Evolutionary conservation across 23 tunicate genomes (phyloP).

Genomic region (Corella eumyota): DNA sequence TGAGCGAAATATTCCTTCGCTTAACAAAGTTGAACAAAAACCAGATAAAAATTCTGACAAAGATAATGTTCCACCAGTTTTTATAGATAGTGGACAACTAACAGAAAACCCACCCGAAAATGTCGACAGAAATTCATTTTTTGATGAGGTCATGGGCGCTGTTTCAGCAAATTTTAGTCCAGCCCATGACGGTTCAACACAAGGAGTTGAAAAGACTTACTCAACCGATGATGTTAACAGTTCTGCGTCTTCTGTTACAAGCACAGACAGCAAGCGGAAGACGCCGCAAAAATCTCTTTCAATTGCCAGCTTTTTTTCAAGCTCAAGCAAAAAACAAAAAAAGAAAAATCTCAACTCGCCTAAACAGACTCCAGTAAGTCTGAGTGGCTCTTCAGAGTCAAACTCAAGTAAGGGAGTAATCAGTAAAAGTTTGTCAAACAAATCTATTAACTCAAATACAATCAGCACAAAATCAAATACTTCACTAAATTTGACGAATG

Average conservation of each 20-base stretch:
- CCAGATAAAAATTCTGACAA: neutral
- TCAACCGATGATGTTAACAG: neutral
- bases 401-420: too few species aligned
- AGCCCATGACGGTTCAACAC: too few species aligned
- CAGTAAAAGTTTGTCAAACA: too few species aligned
- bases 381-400: too few species aligned
- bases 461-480: too few species aligned
- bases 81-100: neutral
- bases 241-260: conserved; percentile 37
- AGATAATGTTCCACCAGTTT: neutral
- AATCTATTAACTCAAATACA: too few species aligned
- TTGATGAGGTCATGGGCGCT: conserved; percentile 37
- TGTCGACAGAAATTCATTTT: conserved; percentile 8
- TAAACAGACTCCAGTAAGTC: conserved; percentile 6
- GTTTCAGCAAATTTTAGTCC: conserved; percentile 5
- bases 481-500: conserved; percentile 8
- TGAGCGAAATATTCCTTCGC: too few species aligned
- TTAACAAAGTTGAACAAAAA: neutral
- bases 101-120: neutral
- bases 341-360: conserved; percentile 6
- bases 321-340: conserved; percentile 13
- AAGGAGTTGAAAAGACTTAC: neutral
- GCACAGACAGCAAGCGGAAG: conserved; percentile 8
- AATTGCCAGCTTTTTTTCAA: conserved; percentile 17
- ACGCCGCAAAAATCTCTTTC: conserved; percentile 21